phyloP scores from a whole-genome alignment of 1,140 invertebrate genomes.

The Cephus cinctus region DNA sequence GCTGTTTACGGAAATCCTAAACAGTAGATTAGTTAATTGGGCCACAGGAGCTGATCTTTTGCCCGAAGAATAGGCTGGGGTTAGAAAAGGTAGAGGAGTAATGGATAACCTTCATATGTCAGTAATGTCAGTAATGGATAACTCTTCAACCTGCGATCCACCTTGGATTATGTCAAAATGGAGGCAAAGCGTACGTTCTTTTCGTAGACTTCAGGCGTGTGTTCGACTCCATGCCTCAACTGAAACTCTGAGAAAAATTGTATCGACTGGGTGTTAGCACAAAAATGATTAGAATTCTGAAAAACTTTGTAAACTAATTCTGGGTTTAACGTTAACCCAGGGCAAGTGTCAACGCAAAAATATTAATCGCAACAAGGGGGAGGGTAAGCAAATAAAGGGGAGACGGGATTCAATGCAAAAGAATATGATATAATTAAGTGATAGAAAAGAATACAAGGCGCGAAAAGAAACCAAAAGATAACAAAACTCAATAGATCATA shows the following conservation, averaged over 20 bases:
- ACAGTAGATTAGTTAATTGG: slow-evolving; percentile 16
- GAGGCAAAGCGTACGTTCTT: slow-evolving; percentile 14
- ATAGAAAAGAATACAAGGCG: no score
- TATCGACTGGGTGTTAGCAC: slow-evolving; percentile 11
- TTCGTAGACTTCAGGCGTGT: slow-evolving; percentile 21
- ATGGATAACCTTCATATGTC: slow-evolving; percentile 19
- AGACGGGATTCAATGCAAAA: no score
- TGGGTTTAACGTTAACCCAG: no score
- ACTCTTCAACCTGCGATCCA: slow-evolving; percentile 11
- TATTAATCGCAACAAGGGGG: no score
- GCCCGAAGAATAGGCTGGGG: slow-evolving; percentile 23
- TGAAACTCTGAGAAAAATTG: slow-evolving; percentile 19
- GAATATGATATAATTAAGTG: no score
- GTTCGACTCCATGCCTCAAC: slow-evolving; percentile 18
- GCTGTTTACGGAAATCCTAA: slow-evolving; percentile 16
- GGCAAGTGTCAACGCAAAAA: no score
- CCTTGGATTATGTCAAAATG: not conserved
- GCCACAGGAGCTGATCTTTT: slow-evolving; percentile 15
- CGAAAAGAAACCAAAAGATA: no score
- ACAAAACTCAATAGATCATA: no score
- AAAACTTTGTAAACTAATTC: no score
- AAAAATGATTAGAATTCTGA: slow-evolving; percentile 19
- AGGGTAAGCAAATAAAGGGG: no score
- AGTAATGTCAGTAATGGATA: no score
- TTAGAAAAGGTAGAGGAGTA: slow-evolving; percentile 6